Percentiles rank a stretch among this genome's conserved stretches.
Evolutionary conservation across 1,140 invertebrate species (phyloP).

Genomic region (Macrotrachela quadricornifera): DNA sequence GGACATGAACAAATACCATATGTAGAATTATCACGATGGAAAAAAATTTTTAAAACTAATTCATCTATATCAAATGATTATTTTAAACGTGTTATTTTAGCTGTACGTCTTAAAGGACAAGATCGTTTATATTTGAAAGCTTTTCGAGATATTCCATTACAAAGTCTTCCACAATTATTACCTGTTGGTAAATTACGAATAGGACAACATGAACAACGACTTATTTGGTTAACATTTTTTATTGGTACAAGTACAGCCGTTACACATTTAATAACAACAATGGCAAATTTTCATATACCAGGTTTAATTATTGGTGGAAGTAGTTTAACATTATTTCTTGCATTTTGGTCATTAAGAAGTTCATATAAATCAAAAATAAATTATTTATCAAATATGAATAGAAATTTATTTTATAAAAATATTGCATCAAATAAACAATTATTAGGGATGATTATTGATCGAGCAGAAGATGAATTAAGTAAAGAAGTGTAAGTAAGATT

Average conservation of each 20-base stretch:
- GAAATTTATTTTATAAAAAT: constrained; percentile 24
- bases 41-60: constrained; percentile 1
- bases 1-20: constrained; percentile 15
- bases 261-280: constrained; percentile 15
- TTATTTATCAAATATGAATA: constrained; percentile 19
- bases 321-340: constrained; percentile 12
- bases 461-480: constrained; percentile 25
- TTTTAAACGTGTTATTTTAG: constrained; percentile 24
- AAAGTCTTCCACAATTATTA: constrained; percentile 21
- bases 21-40: constrained; percentile 11
- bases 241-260: constrained; percentile 15
- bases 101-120: constrained; percentile 21
- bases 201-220: constrained; percentile 14
- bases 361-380: constrained; percentile 16
- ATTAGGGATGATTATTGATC: constrained; percentile 20
- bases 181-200: constrained; percentile 23
- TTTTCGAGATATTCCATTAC: constrained; percentile 24
- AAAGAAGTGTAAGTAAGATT: constrained; percentile 16
- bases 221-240: constrained; percentile 13
- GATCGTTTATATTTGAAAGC: constrained; percentile 23
- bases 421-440: constrained; percentile 23
- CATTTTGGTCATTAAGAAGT: constrained; percentile 10
- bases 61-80: constrained; percentile 13
- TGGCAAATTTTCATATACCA: constrained; percentile 11
- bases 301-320: constrained; percentile 13